Percentiles rank a stretch among this genome's conserved stretches.
Evolutionary conservation across 1,140 invertebrate species (phyloP).

Genomic region (Amyelois transitella): DNA sequence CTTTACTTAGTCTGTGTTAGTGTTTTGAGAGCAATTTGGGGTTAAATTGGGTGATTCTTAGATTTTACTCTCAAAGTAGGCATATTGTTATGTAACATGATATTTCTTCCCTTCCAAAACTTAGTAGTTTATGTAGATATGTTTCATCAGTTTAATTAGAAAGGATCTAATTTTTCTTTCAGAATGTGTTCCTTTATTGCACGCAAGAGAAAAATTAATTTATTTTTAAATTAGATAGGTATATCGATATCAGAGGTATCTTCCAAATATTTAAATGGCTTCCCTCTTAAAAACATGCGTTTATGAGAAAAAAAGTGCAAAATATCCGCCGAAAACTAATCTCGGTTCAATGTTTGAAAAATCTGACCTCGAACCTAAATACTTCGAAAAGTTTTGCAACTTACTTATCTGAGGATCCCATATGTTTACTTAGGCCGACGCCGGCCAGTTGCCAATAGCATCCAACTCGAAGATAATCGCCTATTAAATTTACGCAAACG

Average conservation of each 20-base stretch:
- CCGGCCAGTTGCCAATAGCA: constrained; percentile 5
- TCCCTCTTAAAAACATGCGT: no score
- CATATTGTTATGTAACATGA: not conserved
- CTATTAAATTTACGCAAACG: constrained; percentile 47
- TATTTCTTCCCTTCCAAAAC: not conserved
- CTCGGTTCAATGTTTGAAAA: no score
- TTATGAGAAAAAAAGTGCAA: no score
- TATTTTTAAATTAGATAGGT: no score
- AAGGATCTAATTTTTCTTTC: no score
- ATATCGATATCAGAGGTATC: no score
- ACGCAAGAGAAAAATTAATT: no score
- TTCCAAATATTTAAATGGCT: no score
- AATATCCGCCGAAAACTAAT: no score
- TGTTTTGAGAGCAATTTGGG: not conserved
- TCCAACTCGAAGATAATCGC: constrained; percentile 48
- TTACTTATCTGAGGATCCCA: constrained; percentile 51
- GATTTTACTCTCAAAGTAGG: not conserved
- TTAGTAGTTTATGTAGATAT: constrained; percentile 18
- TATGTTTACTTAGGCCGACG: constrained; percentile 66
- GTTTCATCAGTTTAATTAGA: no score
- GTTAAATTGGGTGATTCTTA: not conserved
- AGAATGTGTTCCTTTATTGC: no score
- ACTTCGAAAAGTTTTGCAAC: constrained; percentile 33
- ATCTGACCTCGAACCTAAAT: constrained; percentile 7
- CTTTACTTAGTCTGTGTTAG: not conserved